Conservation (phyloP, 2,888 invertebrate species). For the Clepsis dumicolana region DNA sequence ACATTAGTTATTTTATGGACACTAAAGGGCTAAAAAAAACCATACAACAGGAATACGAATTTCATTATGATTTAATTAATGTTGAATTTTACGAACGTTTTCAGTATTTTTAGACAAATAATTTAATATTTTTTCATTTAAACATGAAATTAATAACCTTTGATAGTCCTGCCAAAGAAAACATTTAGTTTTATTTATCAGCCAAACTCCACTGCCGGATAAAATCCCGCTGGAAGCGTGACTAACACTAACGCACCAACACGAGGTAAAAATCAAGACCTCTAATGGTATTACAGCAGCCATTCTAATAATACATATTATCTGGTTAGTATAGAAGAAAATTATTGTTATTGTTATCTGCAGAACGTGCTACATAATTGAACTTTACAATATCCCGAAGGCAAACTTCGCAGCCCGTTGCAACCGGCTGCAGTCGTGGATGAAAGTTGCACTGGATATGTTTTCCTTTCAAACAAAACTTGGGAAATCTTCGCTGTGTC, state of each 20-base stretch:
- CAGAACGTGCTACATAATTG: constrained; percentile 55
- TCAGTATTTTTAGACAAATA: too few species aligned
- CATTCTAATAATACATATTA: constrained; percentile 32
- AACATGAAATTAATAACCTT: too few species aligned
- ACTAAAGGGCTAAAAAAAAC: too few species aligned
- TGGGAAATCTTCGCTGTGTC: constrained; percentile 19
- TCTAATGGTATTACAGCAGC: constrained; percentile 32
- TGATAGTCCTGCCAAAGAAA: too few species aligned
- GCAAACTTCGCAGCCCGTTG: constrained; percentile 47
- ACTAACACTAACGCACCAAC: background rate
- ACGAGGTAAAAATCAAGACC: constrained; percentile 23
- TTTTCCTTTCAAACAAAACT: constrained; percentile 41
- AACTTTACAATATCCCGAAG: constrained; percentile 54
- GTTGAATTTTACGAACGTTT: too few species aligned
- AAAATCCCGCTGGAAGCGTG: background rate
- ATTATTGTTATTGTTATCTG: constrained; percentile 56
- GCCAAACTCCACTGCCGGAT: too few species aligned
- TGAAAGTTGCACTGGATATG: constrained; percentile 45
- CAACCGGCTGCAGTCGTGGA: constrained; percentile 46
- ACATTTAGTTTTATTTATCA: too few species aligned
- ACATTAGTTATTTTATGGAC: too few species aligned
- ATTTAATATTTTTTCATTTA: too few species aligned
- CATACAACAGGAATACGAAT: too few species aligned
- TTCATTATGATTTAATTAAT: too few species aligned
- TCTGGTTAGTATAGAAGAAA: constrained; percentile 45